Base-by-base conservation (phyloP, 1,140 invertebrate genomes). In the Drosophila oshimai region DNA sequence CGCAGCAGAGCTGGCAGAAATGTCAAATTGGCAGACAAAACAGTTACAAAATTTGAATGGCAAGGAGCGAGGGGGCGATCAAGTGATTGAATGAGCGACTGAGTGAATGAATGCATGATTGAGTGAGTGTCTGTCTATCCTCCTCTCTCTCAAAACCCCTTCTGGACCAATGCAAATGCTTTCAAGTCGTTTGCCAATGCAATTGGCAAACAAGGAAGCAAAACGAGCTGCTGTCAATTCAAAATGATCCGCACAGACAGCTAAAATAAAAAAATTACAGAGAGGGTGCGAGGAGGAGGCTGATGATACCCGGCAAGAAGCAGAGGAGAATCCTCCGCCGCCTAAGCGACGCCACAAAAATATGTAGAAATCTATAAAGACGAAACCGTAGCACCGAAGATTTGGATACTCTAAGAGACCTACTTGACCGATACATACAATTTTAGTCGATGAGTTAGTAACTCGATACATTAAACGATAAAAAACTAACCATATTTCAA, bases 131-230 rank as follows among this genome's bases (percentile, higher is more conserved):
- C 13, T 75, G 46, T 12, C 50, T 72, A 41, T 42, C 34, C 53
- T 67, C 39, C 53, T 45, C 61, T 47, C 47, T 15, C 44, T 22
- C 12, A 12, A 28, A 60, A 12, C 22, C 20, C 20, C 33, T 6
- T 6, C 4, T 13, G 22, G 7, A 39, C 13, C 34, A 17, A 81
- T 84, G 74, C 74, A 81, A 81, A 84, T 73, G 75, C 61, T 37
- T 64, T 47, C 44, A 44, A 53, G 64, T 60, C 79, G 39, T 57
- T 80, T 80, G 71, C 37, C 65, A 81, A 81, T 81, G 71, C 64
- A 75, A 81, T 72, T 76, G 77, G 72, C 65, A 74, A 83, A 83
- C 79, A 84, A 83, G 79, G 79, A 83, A 83, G 74, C 74, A 61
- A 64, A 62, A 65, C 55, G 51, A 41, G 44, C 37, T 51, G 71